Conservation (phyloP, 2,888 invertebrate species). For the Invenusta paracnida region DNA sequence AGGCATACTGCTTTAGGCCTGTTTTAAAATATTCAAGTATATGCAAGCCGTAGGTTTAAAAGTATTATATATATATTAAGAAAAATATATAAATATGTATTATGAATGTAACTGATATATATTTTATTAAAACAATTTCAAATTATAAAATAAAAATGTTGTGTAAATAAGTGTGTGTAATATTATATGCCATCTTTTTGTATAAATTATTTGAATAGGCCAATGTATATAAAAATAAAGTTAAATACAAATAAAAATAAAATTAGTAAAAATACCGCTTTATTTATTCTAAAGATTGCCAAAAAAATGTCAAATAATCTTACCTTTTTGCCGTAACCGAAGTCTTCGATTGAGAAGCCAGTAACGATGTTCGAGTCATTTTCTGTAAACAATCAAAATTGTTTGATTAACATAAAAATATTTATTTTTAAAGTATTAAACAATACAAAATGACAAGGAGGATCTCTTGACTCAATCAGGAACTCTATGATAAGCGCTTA, state of each 20-base stretch:
- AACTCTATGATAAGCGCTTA: too few species aligned
- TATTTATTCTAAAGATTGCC: not conserved
- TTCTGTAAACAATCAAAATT: not conserved
- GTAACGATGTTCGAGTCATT: not conserved
- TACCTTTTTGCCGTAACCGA: not conserved
- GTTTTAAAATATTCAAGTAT: too few species aligned
- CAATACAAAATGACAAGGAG: not conserved
- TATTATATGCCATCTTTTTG: not conserved
- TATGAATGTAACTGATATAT: too few species aligned
- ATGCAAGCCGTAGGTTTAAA: too few species aligned
- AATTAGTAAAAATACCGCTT: not conserved
- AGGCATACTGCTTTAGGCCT: too few species aligned
- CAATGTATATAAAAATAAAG: not conserved
- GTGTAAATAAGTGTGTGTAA: not conserved
- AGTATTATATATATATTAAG: too few species aligned
- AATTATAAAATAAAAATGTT: not conserved
- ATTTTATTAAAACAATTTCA: too few species aligned
- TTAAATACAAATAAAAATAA: not conserved
- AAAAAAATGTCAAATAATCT: not conserved
- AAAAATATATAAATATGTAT: too few species aligned
- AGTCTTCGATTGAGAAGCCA: not conserved
- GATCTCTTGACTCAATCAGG: not conserved
- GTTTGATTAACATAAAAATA: too few species aligned
- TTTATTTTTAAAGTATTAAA: not conserved
- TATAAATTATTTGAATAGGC: not conserved